Evolutionary conservation across 2,888 invertebrate genomes (phyloP), one percentile per base, ranked within the genome.

Genomic region (Blera fallax): DNA sequence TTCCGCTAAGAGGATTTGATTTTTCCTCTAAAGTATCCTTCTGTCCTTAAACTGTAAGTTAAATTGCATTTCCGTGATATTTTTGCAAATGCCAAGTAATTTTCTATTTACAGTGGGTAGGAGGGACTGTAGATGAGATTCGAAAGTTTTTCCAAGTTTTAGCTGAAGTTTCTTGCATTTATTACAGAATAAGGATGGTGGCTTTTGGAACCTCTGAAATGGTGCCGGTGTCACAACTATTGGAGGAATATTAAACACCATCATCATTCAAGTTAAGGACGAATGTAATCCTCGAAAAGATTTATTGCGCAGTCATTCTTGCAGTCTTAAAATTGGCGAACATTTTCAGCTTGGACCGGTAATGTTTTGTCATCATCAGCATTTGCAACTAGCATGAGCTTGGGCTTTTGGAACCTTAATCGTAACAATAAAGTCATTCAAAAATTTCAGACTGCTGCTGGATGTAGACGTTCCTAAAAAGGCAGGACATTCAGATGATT

Each of bases 11-110:
- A 37, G 80, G 40, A 74, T 69, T 81, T 70, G 60, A 81, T 80
- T 85, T 74, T 81, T 85, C 76, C 65, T 45, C 76, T 85, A 48
- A 72, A 79, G 37, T 73, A 67, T 79, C 78, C 72, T 78, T n/a
- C n/a, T 62, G 48, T 67, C 14, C 70, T 65, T 60, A 54, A 81
- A 62, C 2, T 77, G 77, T 70, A 70, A 62, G 64, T 43, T 58
- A 65, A 60, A 82, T 76, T 81, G 76, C 76, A 69, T 69, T 76
- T 65, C 27, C 29, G 8, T 50, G 56, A 37, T n/a, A 18, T 29
- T 29, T 16, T 24, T n/a, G 14, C 14, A 21, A 18, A 43, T 18
- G n/a, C 1, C 6, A 56, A 6, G 14, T 7, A 16, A 32, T 29
- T 32, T n/a, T n/a, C 24, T 45, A 32, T 50, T 54, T 27, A 43